phyloP scores from a whole-genome alignment of 30 jellyfish, hydroid and myxozoan species.

The Hydractinia echinata region DNA sequence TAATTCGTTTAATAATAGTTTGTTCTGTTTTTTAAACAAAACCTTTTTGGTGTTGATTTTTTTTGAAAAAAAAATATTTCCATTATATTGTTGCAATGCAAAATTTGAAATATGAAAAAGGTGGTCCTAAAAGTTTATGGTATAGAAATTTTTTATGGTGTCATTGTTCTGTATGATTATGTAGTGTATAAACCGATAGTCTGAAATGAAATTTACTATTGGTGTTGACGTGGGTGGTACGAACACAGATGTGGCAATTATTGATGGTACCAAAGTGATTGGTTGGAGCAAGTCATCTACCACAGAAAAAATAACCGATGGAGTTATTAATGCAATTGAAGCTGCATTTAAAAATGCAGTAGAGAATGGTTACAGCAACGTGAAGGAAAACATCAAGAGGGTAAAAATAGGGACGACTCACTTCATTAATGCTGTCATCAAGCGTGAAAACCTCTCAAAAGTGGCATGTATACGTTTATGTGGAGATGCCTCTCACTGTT shows the following conservation, averaged over 20 bases:
- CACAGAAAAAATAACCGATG: constrained; percentile 34
- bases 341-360: constrained; percentile 25
- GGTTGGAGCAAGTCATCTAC: constrained; percentile 51
- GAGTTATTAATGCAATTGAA: constrained; percentile 39
- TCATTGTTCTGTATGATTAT: no score
- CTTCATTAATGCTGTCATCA: constrained; percentile 62
- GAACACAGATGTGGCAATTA: constrained; percentile 58
- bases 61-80: no score
- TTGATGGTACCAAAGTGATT: constrained; percentile 31
- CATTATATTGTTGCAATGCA: no score
- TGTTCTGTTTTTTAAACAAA: no score
- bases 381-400: constrained; percentile 1
- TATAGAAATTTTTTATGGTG: no score
- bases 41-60: no score
- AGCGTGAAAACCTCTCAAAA: constrained; percentile 26
- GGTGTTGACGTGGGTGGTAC: constrained; percentile 80
- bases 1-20: no score
- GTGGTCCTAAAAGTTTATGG: no score
- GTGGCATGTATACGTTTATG: constrained; percentile 45
- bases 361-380: not conserved
- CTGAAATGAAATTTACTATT: constrained; percentile 18
- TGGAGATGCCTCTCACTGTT: constrained; percentile 37
- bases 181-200: no score
- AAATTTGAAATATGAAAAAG: no score
- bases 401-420: constrained; percentile 56